Conservation (phyloP, 2,113 vertebrate genomes). For the Paracanthobrama guichenoti region DNA sequence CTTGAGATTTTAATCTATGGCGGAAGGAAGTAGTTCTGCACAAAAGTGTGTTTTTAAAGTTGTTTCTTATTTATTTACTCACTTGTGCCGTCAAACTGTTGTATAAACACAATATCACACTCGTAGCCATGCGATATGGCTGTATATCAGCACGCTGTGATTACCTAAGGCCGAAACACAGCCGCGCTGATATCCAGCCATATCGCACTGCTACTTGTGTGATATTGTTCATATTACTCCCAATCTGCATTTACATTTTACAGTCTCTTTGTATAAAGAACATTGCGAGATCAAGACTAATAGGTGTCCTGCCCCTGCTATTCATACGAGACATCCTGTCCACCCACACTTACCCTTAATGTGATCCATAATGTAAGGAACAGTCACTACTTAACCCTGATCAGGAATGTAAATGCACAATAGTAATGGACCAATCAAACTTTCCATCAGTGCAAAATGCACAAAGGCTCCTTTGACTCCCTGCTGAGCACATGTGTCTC, state of each 20-base stretch:
- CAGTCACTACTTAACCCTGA: constrained; percentile 40
- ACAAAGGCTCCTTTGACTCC: constrained; percentile 38
- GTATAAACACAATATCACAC: no score
- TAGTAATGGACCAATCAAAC: constrained; percentile 33
- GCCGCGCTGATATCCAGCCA: no score
- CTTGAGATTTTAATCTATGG: no score
- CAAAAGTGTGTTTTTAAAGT: no score
- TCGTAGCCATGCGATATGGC: no score
- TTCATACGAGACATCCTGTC: constrained; percentile 37
- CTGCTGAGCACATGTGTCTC: background rate
- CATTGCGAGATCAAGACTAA: constrained; percentile 14
- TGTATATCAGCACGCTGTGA: no score
- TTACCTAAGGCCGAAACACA: no score
- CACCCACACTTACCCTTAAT: constrained; percentile 35
- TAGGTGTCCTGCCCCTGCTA: constrained; percentile 38
- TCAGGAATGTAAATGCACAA: constrained; percentile 34
- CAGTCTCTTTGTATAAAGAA: constrained; percentile 39
- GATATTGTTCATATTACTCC: background rate
- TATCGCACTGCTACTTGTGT: no score
- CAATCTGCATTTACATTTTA: background rate
- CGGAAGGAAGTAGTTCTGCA: no score
- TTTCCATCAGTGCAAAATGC: constrained; percentile 39
- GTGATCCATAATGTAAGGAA: constrained; percentile 37
- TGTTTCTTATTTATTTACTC: no score
- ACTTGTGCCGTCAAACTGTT: no score